phyloP scores from a whole-genome alignment of 2,113 vertebrate species.

The Passerina amoena region DNA sequence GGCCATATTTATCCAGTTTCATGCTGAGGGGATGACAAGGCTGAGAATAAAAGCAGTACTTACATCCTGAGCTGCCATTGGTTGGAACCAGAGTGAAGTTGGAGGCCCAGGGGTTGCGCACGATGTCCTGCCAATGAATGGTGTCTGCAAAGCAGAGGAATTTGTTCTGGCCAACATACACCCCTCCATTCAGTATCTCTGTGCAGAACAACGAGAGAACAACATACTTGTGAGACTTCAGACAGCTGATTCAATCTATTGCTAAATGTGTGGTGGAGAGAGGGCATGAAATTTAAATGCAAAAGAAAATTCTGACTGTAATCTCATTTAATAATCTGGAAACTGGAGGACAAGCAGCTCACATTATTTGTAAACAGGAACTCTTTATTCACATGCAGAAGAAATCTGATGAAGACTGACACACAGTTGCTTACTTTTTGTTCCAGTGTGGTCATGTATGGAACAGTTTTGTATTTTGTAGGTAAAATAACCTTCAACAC shows the following conservation, averaged over 20 bases:
- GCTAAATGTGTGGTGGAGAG: not conserved
- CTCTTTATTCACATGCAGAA: not conserved
- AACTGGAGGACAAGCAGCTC: not conserved
- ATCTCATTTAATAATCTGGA: not conserved
- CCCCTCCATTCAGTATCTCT: conserved; percentile 96
- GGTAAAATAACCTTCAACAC: not conserved
- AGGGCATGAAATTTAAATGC: not conserved
- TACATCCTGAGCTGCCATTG: conserved; percentile 92
- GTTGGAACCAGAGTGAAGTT: conserved; percentile 93
- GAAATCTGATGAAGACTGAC: not conserved
- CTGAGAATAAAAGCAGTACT: conserved; percentile 69
- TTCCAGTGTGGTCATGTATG: not conserved
- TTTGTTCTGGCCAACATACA: conserved; percentile 96
- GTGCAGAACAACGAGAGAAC: conserved; percentile 39
- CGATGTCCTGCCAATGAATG: conserved; percentile 96
- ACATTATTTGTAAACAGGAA: not conserved
- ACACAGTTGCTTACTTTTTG: not conserved
- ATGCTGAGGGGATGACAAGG: not conserved
- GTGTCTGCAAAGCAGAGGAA: conserved; percentile 95
- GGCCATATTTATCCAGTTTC: not conserved
- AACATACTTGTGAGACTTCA: not conserved
- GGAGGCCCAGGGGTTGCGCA: conserved; percentile 87
- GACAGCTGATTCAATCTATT: not conserved
- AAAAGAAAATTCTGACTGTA: not conserved
- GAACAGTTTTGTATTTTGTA: not conserved